Conservation (phyloP, 2,888 invertebrate genomes). For the Plebejus anna region DNA sequence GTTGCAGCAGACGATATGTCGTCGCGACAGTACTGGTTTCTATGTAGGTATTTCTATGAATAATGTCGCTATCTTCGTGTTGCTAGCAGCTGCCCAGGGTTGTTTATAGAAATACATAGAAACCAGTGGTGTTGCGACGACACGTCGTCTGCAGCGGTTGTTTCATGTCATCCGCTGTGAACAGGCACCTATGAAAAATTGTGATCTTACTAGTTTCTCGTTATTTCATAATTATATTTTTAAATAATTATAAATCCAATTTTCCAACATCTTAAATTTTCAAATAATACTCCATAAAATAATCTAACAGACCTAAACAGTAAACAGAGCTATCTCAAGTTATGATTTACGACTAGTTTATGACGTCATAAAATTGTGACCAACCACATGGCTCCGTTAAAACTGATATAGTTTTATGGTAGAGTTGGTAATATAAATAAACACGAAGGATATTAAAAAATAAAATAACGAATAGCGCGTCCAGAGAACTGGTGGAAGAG, state of each 20-base stretch:
- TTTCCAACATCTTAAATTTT: not conserved
- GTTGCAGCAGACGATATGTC: no score
- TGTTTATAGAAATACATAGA: no score
- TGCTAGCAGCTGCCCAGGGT: no score
- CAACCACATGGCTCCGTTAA: slow-evolving; percentile 15
- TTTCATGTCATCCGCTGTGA: no score
- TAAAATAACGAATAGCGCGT: not conserved
- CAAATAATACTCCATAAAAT: not conserved
- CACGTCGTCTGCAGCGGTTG: no score
- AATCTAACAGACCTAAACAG: not conserved
- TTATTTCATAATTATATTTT: not conserved
- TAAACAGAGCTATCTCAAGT: not conserved
- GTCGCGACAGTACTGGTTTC: no score
- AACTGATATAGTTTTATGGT: not conserved
- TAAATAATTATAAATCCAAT: not conserved
- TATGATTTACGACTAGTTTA: slow-evolving; percentile 6
- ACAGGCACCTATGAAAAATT: no score
- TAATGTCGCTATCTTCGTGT: no score
- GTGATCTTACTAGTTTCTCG: no score
- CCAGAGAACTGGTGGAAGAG: not conserved
- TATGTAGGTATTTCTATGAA: no score
- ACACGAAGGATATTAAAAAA: slow-evolving; percentile 6
- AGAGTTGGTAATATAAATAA: not conserved
- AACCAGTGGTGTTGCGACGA: no score
- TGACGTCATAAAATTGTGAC: slow-evolving; percentile 23